Base-by-base conservation (phyloP, 2,888 invertebrate species). In the Drosophila imparisetae region DNA sequence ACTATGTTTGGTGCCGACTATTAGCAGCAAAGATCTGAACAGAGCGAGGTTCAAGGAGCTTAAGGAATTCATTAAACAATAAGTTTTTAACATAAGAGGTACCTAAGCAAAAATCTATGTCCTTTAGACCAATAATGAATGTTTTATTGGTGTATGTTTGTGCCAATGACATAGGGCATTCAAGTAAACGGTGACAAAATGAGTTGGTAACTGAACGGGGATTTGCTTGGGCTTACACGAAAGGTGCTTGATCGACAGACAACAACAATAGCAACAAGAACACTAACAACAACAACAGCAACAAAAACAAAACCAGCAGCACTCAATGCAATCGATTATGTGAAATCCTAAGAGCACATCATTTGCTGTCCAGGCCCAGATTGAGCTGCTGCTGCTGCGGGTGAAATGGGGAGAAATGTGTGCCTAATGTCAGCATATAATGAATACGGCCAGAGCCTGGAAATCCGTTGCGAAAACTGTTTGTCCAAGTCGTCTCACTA, bases 401-500 rank as follows among this genome's bases (percentile, higher is more conserved):
- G 27, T 34, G 10, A 34, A 40, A 36, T 2, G 5, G 11, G 30
- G 30, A 21, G 13, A 2, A 76, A 80, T 76, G 72, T 66, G 64
- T 80, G 80, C 66, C 66, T 71, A 80, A 71, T 78, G 78, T 80
- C 78, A 59, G 78, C 81, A 78, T 78, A 78, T 81, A 81, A 81
- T 81, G 81, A 72, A 80, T 66, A 81, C 66, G 78, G 81, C 40
- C 66, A 40, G 59, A 36, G 30, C 27, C 57, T 63, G 68, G 66
- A 73, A 81, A 81, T 78, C 66, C 72, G 65, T 66, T 77, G 77
- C 53, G 65, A 64, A 72, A 78, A 78, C 72, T 71, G 68, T 72
- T 67, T 72, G 73, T 63, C 65, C 78, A 78, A 80, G 68, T 66
- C 72, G 55, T 65, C 76, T 57, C 50, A 38, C 27, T 55, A 54